Evolutionary conservation across 2,888 invertebrate species (phyloP), one percentile per base, ranked within the genome.

Genomic region (Hybos culiciformis): DNA sequence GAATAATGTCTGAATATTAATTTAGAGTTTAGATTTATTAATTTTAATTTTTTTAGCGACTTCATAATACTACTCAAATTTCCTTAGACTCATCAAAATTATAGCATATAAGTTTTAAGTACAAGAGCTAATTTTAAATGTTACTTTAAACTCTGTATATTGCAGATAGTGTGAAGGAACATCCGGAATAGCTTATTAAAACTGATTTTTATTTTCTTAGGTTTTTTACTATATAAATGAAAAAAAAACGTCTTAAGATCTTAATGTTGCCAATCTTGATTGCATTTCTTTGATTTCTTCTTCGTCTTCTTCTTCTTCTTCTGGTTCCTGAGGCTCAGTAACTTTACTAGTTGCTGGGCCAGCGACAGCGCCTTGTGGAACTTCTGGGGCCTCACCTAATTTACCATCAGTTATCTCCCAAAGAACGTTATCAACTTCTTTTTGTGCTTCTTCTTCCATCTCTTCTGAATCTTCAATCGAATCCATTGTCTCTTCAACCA

Each of bases 401-500:
- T 88, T 85, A 46, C 94, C 91, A 54, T 86, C 84, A 0, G 91
- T 91, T 9, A 91, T 70, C 68, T 91, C 90, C 83, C 86, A 91
- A 6, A 91, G 67, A 5, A 88, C 85, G 72, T 88, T 90, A 57
- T 92, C 91, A 21, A 93, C 83, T 71, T 96, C 94, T 50, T 77
- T 78, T 64, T 94, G 90, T 5, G 92, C 96, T 53, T 87, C 91
- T 55, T 96, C 94, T 58, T 98, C 98, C 74, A 96, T 75, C 59
- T 94, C 93, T 55, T 94, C 93, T 6, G 86, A 80, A 61, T 91
- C 91, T 55, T 93, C 92, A 49, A 94, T 77, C 5, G 77, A 73
- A 48, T 94, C 92, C 80, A 98, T 83, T 23, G 94, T 92, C 60
- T 98, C 98, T 51, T 97, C 96, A 33, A 98, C 70, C 96, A 98